Percentiles rank a stretch among this genome's conserved stretches.
phyloP scores from a whole-genome alignment of 2,888 invertebrate species.

The Pristionchus fissidentatus region DNA sequence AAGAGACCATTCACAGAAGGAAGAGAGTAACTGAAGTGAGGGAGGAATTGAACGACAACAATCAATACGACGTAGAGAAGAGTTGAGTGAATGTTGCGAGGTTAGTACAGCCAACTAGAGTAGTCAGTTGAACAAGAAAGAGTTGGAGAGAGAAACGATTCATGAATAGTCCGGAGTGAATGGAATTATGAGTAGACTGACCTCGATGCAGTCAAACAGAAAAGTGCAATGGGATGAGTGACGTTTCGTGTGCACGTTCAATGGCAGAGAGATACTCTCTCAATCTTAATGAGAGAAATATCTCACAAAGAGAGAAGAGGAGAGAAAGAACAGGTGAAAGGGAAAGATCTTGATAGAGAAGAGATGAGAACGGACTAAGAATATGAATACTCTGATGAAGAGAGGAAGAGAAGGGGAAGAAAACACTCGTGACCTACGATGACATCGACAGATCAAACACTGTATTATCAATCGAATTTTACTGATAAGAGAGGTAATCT shows the following conservation, averaged over 20 bases:
- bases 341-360: background rate
- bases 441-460: no score
- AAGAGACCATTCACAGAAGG: conserved; percentile 27
- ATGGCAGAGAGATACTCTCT: background rate
- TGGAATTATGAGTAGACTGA: background rate
- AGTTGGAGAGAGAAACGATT: background rate
- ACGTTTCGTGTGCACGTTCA: background rate
- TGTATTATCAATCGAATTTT: no score
- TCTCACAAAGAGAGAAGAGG: conserved; percentile 21
- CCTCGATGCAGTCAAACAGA: background rate
- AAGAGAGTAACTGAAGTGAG: background rate
- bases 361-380: background rate
- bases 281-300: background rate
- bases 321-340: conserved; percentile 35
- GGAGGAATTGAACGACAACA: background rate
- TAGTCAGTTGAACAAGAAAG: no score
- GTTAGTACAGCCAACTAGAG: no score
- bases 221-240: background rate
- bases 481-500: background rate
- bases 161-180: background rate
- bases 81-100: no score
- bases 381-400: background rate
- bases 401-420: background rate
- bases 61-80: no score
- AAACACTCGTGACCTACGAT: no score